Evolutionary conservation across 2,113 vertebrate genomes (phyloP).

Genomic region (Ornithorhynchus anatinus): DNA sequence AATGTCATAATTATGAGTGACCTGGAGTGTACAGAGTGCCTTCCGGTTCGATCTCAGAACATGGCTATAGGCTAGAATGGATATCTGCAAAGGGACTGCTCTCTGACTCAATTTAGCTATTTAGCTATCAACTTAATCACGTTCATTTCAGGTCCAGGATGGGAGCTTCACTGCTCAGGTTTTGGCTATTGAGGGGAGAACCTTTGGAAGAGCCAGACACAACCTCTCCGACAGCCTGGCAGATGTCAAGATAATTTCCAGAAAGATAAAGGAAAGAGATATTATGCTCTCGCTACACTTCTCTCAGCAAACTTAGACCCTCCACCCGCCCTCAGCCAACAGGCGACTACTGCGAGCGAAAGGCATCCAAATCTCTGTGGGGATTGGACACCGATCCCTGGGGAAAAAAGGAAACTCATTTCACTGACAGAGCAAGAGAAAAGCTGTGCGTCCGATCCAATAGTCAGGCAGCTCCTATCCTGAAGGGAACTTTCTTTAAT

Average conservation of each 20-base stretch:
- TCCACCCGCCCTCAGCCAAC: background rate
- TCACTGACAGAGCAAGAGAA: background rate
- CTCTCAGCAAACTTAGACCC: background rate
- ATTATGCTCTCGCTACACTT: background rate
- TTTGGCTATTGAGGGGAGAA: background rate
- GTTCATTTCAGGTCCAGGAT: background rate
- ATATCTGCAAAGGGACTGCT: background rate
- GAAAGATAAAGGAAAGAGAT: background rate
- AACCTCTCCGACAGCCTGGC: background rate
- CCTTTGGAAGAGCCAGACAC: background rate
- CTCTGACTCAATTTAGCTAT: too few species aligned
- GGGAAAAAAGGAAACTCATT: background rate
- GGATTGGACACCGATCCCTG: constrained; percentile 14
- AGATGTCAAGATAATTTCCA: background rate
- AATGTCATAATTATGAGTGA: too few species aligned
- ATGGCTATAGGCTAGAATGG: too few species aligned
- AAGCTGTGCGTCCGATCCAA: background rate
- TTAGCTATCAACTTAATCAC: background rate
- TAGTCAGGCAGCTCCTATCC: background rate
- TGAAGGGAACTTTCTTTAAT: background rate
- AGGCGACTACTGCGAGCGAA: background rate
- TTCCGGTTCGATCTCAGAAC: too few species aligned
- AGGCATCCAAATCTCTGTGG: background rate
- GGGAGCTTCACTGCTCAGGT: background rate
- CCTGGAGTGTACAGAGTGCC: too few species aligned